Conservation (phyloP, 2,113 vertebrate genomes). For the Agelaius tricolor region DNA sequence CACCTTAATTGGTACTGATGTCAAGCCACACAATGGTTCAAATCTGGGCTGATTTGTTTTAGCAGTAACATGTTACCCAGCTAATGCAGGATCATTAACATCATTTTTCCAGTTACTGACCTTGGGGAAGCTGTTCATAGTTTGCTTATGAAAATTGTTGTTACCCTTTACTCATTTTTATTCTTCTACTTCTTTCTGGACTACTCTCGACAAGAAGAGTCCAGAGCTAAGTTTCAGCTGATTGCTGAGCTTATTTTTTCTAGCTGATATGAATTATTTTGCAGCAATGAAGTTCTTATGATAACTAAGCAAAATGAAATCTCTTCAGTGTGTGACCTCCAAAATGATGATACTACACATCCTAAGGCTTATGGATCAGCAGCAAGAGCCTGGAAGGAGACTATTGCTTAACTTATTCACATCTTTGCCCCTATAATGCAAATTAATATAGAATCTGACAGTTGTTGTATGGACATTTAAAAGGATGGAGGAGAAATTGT, state of each 20-base stretch:
- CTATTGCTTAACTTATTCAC: background rate
- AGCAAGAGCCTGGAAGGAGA: background rate
- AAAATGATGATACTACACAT: background rate
- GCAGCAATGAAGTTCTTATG: background rate
- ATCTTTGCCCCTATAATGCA: background rate
- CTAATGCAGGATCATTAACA: conserved; percentile 56
- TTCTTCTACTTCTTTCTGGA: conserved; percentile 4
- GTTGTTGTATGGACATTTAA: background rate
- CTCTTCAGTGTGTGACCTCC: background rate
- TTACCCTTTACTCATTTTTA: conserved; percentile 7
- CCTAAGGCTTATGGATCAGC: background rate
- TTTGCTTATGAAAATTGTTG: conserved; percentile 50
- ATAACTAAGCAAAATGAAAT: conserved; percentile 27
- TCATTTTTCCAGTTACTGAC: conserved; percentile 45
- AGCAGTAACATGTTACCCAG: conserved; percentile 42
- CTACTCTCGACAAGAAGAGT: conserved; percentile 7
- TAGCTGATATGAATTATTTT: background rate
- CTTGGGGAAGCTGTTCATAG: conserved; percentile 40
- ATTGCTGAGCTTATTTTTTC: conserved; percentile 1
- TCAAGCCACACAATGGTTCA: conserved; percentile 38
- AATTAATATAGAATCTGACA: background rate
- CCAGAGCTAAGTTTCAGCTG: background rate
- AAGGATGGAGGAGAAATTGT: background rate
- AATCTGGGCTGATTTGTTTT: conserved; percentile 52
- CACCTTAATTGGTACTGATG: conserved; percentile 60